phyloP scores from a whole-genome alignment of 2,888 invertebrate species.

The Tyria jacobaeae region DNA sequence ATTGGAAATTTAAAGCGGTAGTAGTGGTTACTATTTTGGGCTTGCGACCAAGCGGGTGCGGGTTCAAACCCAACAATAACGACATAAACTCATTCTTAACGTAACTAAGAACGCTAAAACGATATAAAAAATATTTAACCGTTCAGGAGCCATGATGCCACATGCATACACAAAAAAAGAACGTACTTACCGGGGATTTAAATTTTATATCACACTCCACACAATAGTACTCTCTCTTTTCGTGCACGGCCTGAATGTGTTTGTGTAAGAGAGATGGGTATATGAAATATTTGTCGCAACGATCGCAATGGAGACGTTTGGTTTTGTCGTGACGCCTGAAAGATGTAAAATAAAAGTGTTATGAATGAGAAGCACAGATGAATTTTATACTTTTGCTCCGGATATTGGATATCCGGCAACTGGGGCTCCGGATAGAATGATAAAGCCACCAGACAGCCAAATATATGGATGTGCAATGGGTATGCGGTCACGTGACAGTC shows the following conservation, averaged over 20 bases:
- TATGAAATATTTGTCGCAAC: slow-evolving; percentile 68
- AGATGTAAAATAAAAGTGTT: not conserved
- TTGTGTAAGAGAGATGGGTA: slow-evolving; percentile 69
- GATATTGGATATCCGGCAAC: not conserved
- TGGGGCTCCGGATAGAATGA: too few species aligned
- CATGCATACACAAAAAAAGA: too few species aligned
- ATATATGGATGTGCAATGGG: too few species aligned
- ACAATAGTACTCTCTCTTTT: slow-evolving; percentile 72
- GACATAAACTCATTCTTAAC: too few species aligned
- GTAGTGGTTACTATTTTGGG: too few species aligned
- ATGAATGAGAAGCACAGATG: not conserved
- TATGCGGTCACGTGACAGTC: too few species aligned
- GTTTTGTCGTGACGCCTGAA: slow-evolving; percentile 76
- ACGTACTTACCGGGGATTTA: slow-evolving; percentile 65
- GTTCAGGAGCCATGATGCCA: too few species aligned
- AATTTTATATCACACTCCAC: slow-evolving; percentile 79
- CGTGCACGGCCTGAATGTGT: slow-evolving; percentile 68
- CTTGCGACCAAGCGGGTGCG: too few species aligned
- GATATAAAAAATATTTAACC: too few species aligned
- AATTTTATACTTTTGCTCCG: not conserved
- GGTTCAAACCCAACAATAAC: not conserved
- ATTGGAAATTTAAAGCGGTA: too few species aligned
- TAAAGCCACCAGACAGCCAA: too few species aligned
- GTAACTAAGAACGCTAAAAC: too few species aligned
- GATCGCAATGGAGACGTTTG: slow-evolving; percentile 61